Base-by-base conservation (phyloP, 2,888 invertebrate genomes). In the Anticlea derivata region DNA sequence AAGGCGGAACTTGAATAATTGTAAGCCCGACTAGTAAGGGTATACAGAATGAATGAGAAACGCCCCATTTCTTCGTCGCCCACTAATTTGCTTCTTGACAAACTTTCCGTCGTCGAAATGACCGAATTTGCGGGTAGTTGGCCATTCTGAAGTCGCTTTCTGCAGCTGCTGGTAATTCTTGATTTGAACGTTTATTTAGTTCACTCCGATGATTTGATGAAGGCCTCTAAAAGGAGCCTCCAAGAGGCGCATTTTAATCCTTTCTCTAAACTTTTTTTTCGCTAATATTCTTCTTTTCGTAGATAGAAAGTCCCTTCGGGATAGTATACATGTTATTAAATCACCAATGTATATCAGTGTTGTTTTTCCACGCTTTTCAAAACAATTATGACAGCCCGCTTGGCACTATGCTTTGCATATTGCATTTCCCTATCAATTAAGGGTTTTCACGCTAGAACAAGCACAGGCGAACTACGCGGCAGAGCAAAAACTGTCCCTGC, bases 31-130 rank as follows among this genome's bases (percentile, higher is more conserved):
- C 33, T 53, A 48, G 53, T 53, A 49, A 20, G 48, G 53, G 53
- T 44, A 30, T 48, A 44, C 44, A 35, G 39, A 44, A 48, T 59
- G 56, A 61, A 70, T 61, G 58, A 65, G 59, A 60, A 58, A 49
- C 64, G 63, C 63, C 66, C 63, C 70, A 66, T 73, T 78, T 79
- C 79, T 78, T 78, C 72, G 64, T 59, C 65, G 48, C 68, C 73
- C 73, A 75, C 75, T 80, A 82, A 81, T 83, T 79, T 76, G 68
- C 73, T 65, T 66, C 73, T 75, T 70, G 73, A 68, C 69, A 70
- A 83, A 82, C 76, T 80, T 81, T 57, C 63, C 47, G 59, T 64
- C 63, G 50, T 60, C 40, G 66, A 55, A 74, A 76, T 60, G 59
- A 59, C 72, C 71, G 68, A 75, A 75, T 78, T 75, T 58, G 60